phyloP scores from a whole-genome alignment of 1,140 invertebrate genomes.

The Drosophila subpulchrella region DNA sequence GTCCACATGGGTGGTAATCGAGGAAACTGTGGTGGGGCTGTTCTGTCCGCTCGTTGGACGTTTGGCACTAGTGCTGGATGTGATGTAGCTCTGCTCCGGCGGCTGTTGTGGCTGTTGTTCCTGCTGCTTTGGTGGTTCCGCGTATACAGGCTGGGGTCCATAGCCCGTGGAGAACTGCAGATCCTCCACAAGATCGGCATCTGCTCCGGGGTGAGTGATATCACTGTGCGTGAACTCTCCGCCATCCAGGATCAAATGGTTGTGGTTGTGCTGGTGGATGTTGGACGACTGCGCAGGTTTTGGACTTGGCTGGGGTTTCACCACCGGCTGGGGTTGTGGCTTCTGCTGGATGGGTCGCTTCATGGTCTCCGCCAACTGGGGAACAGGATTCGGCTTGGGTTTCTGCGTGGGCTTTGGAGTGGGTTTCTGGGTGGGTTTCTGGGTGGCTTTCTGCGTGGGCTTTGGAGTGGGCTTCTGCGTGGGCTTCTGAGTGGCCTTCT shows the following conservation, averaged over 20 bases:
- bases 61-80: slow-evolving; percentile 70
- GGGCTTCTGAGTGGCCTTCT: slow-evolving; percentile 21
- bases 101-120: slow-evolving; percentile 14
- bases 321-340: neutral
- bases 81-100: slow-evolving; percentile 67
- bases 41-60: slow-evolving; percentile 33
- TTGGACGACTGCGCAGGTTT: slow-evolving; percentile 40
- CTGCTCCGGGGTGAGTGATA: slow-evolving; percentile 81
- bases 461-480: slow-evolving; percentile 33
- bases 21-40: slow-evolving; percentile 68
- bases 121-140: slow-evolving; percentile 60
- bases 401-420: slow-evolving; percentile 13
- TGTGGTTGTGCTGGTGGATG: slow-evolving; percentile 69
- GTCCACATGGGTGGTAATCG: slow-evolving; percentile 85
- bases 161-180: slow-evolving; percentile 82
- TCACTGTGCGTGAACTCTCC: slow-evolving; percentile 83
- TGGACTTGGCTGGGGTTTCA: slow-evolving; percentile 33
- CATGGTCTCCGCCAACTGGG: slow-evolving; percentile 50
- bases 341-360: slow-evolving; percentile 49
- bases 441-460: slow-evolving; percentile 17
- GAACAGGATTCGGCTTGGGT: slow-evolving; percentile 51
- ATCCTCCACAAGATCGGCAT: slow-evolving; percentile 81
- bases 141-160: slow-evolving; percentile 74
- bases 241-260: slow-evolving; percentile 63
- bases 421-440: slow-evolving; percentile 21